Evolutionary conservation across 2,113 vertebrate genomes (phyloP).

Genomic region (Ifrita kowaldi): DNA sequence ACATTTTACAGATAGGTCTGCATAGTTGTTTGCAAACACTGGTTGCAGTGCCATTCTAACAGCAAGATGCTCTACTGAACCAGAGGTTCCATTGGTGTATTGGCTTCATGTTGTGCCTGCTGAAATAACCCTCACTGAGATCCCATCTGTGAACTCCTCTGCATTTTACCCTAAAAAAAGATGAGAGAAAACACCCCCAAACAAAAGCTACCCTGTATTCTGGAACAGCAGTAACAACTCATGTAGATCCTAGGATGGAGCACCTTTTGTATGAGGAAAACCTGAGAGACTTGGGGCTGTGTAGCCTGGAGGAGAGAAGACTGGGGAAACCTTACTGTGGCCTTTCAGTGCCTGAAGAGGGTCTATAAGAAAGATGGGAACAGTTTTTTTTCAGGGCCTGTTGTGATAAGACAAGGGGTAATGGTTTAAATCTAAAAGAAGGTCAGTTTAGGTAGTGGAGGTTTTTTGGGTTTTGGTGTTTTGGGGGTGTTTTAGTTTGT

Average conservation of each 20-base stretch:
- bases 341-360: not conserved
- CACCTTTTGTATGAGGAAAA: not conserved
- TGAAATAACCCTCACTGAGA: not conserved
- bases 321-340: rapidly evolving
- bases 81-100: rapidly evolving
- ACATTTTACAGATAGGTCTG: not conserved
- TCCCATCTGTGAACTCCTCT: not conserved
- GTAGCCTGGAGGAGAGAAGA: not conserved
- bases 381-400: not conserved
- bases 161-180: not conserved
- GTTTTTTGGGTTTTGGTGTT: not conserved
- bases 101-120: not conserved
- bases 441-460: too few relatives aligned
- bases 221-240: not conserved
- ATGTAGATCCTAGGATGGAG: not conserved
- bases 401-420: not conserved
- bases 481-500: not conserved
- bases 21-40: not conserved
- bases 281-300: too few relatives aligned
- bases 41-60: not conserved
- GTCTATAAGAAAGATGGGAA: too few relatives aligned
- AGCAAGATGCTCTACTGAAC: not conserved
- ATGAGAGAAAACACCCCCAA: not conserved
- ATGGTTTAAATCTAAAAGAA: not conserved
- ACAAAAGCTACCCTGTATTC: not conserved